Evolutionary conservation across 2,888 invertebrate genomes (phyloP), one percentile per base, ranked within the genome.

Genomic region (Notodonta ziczac): DNA sequence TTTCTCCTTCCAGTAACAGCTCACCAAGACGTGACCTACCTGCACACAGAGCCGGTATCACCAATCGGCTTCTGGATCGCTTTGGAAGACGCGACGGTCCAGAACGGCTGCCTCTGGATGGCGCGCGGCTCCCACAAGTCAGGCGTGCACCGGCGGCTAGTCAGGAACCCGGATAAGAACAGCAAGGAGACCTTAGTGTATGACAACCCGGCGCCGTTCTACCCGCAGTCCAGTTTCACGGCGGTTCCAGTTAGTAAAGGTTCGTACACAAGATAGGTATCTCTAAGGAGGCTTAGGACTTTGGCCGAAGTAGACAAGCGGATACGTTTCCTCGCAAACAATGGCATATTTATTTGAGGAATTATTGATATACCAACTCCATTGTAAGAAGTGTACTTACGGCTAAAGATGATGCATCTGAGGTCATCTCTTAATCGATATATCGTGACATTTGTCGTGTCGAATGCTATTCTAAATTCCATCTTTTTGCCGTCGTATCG

Each of bases 21-120:
- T 0, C 98, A 98, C 86, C 98, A 98, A 89, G 99, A 99, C 85
- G 96, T 97, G 0, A 96, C 97, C 4, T 99, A 97, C 85, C 92
- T 99, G 52, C 94, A 97, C 83, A 97, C 98, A 0, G 97, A 97
- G 16, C 99, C 98, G 1, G 94, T 95, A 52, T 96, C 96, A 10
- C 93, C 97, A 0, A 87, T 97, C 2, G 99, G 99, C 0, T 97
- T 99, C 80, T 99, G 99, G 99, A 96, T 99, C 68, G 98, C 99
- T 0, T 88, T 99, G 6, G 98, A 99, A 80, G 98, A 99, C 81
- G 97, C 98, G 0, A 98, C 97, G 0, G 68, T 96, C 14, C 97
- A 98, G 82, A 99, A 99, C 85, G 99, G 99, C 5, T 99, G 99
- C 81, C 94, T 99, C 5, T 98, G 97, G 96, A 97, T 99, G 81